phyloP scores from a whole-genome alignment of 2,888 invertebrate species.

The Pollenia angustigena region DNA sequence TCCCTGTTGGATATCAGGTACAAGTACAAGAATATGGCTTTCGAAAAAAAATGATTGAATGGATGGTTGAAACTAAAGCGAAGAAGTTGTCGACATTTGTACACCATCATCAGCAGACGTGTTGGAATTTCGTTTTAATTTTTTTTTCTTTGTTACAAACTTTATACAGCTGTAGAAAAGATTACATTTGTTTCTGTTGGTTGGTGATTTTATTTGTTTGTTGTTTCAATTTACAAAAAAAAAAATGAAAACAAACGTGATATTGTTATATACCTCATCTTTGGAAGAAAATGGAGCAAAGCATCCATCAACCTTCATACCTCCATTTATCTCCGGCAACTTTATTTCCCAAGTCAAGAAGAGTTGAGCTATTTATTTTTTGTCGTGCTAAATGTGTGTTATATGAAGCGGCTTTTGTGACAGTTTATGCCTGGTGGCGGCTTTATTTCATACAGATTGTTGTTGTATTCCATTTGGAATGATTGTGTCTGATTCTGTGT shows the following conservation, averaged over 20 bases:
- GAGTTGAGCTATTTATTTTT: conserved; percentile 54
- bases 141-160: neutral
- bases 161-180: conserved; percentile 27
- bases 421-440: conserved; percentile 58
- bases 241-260: conserved; percentile 32
- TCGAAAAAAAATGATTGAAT: conserved; percentile 26
- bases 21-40: conserved; percentile 7
- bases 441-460: conserved; percentile 38
- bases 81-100: conserved; percentile 44
- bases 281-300: conserved; percentile 52
- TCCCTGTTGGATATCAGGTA: neutral
- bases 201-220: conserved; percentile 30
- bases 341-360: conserved; percentile 33
- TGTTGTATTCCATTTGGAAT: neutral
- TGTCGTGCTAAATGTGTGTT: conserved; percentile 44
- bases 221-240: conserved; percentile 34
- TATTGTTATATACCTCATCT: conserved; percentile 4
- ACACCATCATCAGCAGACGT: conserved; percentile 64
- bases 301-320: conserved; percentile 27
- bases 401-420: conserved; percentile 59
- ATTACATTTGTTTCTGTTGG: conserved; percentile 48
- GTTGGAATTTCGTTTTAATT: conserved; percentile 63
- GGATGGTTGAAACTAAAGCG: conserved; percentile 17
- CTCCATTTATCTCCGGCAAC: conserved; percentile 8
- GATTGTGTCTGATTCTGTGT: conserved; percentile 45